These are phyloP conservation scores for Chesias legatella DNA, from an alignment of 2,888 invertebrate genomes.

Conservation along the genomic window DNA sequence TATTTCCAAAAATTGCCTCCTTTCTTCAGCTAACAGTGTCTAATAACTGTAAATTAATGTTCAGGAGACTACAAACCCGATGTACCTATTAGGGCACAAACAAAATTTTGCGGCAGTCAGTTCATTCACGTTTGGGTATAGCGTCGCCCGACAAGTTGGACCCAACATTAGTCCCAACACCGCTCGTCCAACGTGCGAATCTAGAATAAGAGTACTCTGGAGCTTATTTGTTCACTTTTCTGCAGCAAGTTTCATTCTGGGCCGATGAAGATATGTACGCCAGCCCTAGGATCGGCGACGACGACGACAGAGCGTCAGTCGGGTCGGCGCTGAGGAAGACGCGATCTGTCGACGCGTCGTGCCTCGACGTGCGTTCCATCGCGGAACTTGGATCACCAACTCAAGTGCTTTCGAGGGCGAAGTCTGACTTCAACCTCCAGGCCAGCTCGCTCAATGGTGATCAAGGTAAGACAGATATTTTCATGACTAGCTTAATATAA, in stretches of 20 bases:
- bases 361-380: constrained; percentile 89
- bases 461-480: constrained; percentile 77
- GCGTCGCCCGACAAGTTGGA: too few species aligned
- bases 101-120: too few species aligned
- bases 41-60: too few species aligned
- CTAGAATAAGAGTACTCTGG: too few species aligned
- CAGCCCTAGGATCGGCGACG: constrained; percentile 83
- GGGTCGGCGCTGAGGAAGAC: constrained; percentile 91
- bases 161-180: too few species aligned
- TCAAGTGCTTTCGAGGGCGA: constrained; percentile 87
- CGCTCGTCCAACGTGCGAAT: too few species aligned
- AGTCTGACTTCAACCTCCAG: constrained; percentile 93
- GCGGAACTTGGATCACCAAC: constrained; percentile 83
- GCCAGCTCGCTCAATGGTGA: constrained; percentile 85
- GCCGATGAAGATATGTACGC: constrained; percentile 87
- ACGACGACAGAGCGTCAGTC: constrained; percentile 86
- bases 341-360: constrained; percentile 93
- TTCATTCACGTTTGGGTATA: too few species aligned
- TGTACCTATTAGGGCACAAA: too few species aligned
- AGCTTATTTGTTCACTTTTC: constrained; percentile 8
- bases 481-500: background rate
- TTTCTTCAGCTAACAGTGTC: too few species aligned
- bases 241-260: constrained; percentile 89
- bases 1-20: too few species aligned
- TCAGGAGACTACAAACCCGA: too few species aligned